Base-by-base conservation (phyloP, 1,140 invertebrate genomes). In the Ericerus pela region DNA sequence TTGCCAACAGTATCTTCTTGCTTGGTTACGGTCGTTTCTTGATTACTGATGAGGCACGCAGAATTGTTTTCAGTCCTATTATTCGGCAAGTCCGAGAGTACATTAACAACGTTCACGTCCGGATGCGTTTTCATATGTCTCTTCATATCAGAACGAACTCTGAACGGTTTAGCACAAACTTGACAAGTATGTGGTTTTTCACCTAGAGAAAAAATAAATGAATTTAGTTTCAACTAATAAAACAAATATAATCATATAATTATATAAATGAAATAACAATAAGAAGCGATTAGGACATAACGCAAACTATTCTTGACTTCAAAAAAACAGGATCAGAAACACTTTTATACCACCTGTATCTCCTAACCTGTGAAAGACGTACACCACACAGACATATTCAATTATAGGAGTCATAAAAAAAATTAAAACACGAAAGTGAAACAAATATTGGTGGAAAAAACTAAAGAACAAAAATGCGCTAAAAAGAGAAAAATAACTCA, bases 121-220 rank as follows among this genome's bases (percentile, higher is more conserved):
- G 68, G 73, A 62, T 93, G 89, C 1, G 84, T 87, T 20, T 80
- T 79, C 69, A 87, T 76, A 68, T 96, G 93, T 1, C 91, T 72
- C 59, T 88, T 88, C 75, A 96, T 80, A 63, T 95, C 87, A 26
- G 88, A 88, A 4, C 80, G 75, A 1, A 88, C 84, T 30, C 88
- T 76, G 69, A 91, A 92, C n/a, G 79, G 77, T 66, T 89, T 90
- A 1, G 77, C 79, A 65, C 88, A 90, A 0, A 84, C 71, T 2
- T 75, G 69, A 67, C 88, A 92, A 0, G 77, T 73, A 67, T 88
- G 80, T 0, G 87, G 86, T 60, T 84, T 85, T 62, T 87, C 85
- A 1, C 86, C 85, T 78, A 62, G 60, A 59, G 22, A 41, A 28
- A 57, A 27, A 22, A 36, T 27, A 53, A 36, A 29, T 51, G 12